Conservation (phyloP, 2,113 vertebrate genomes). For the Tapirus terrestris region DNA sequence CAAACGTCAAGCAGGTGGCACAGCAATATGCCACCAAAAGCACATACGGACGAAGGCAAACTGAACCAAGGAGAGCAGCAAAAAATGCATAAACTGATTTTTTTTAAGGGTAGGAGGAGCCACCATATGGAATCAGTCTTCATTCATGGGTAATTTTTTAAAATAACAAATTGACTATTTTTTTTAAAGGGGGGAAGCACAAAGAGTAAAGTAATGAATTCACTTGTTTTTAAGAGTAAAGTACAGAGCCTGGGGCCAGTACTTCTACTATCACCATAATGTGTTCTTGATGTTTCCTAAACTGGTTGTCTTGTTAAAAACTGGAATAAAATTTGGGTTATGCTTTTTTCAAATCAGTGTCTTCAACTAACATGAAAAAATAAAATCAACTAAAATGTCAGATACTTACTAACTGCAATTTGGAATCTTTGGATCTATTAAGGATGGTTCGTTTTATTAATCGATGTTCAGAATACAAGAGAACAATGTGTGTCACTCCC, state of each 20-base stretch:
- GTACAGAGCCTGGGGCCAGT: background rate
- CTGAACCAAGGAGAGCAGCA: background rate
- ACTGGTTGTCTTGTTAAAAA: background rate
- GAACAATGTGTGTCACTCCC: background rate
- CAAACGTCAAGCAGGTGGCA: slow-evolving; percentile 34
- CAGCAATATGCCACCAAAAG: background rate
- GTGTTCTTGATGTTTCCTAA: background rate
- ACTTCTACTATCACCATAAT: background rate
- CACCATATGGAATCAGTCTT: background rate
- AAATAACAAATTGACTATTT: background rate
- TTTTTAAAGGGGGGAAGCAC: background rate
- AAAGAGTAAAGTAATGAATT: background rate
- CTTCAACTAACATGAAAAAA: slow-evolving; percentile 41
- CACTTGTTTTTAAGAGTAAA: background rate
- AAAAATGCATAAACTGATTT: background rate
- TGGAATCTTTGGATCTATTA: background rate
- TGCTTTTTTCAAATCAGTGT: background rate
- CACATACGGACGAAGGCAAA: background rate
- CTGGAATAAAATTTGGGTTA: background rate
- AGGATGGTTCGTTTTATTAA: background rate
- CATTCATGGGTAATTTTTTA: background rate
- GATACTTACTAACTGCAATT: background rate
- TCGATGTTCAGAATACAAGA: background rate
- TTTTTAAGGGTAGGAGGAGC: background rate
- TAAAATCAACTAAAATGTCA: slow-evolving; percentile 23